Conservation (phyloP, 1,140 invertebrate species). For the Armadillidium nasatum region DNA sequence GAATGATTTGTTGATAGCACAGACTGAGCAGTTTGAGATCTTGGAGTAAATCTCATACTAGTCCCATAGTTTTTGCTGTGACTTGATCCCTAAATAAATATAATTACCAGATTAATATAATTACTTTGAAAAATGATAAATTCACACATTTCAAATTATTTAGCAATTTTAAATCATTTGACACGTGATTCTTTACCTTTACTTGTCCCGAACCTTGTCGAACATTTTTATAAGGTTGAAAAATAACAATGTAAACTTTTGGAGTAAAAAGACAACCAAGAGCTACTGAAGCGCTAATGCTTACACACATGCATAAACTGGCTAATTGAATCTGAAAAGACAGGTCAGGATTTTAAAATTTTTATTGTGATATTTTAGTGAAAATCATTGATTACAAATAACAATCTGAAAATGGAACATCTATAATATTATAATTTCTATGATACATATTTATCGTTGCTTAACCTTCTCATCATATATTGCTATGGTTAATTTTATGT, state of each 20-base stretch:
- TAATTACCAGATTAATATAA: no score
- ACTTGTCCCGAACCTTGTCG: conserved; percentile 53
- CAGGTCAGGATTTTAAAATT: no score
- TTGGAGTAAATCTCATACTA: conserved; percentile 41
- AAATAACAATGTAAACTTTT: conserved; percentile 69
- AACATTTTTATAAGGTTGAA: conserved; percentile 72
- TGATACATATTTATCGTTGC: no score
- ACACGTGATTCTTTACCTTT: conserved; percentile 28
- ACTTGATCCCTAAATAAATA: conserved; percentile 24
- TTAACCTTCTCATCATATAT: no score
- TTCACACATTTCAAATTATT: no score
- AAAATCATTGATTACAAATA: no score
- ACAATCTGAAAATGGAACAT: no score
- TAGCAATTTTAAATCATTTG: no score
- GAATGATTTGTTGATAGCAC: conserved; percentile 43
- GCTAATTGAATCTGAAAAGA: conserved; percentile 66
- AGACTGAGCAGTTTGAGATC: conserved; percentile 42
- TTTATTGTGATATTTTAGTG: no score
- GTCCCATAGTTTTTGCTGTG: conserved; percentile 41
- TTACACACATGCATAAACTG: conserved; percentile 72
- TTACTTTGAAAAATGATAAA: no score
- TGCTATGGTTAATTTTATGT: no score
- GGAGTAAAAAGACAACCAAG: conserved; percentile 71
- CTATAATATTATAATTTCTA: no score
- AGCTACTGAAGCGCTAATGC: conserved; percentile 69